phyloP scores from a whole-genome alignment of 1,140 invertebrate species.

The Cyrtorhinus lividipennis region DNA sequence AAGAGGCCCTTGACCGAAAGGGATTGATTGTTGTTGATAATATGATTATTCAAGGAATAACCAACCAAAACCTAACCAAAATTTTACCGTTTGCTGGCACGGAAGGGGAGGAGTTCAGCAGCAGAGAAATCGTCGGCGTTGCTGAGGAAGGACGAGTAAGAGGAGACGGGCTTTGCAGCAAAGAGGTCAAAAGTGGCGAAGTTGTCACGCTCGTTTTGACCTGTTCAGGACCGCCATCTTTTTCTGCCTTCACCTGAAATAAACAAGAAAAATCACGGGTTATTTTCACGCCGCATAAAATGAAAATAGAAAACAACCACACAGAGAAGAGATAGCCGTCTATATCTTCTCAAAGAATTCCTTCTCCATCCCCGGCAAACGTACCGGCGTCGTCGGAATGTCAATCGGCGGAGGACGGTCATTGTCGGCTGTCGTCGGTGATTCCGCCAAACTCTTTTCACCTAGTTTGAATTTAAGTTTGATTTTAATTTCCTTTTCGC shows the following conservation, averaged over 20 bases:
- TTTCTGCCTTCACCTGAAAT: slow-evolving; percentile 13
- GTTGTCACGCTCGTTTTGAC: slow-evolving; percentile 30
- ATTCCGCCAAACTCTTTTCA: slow-evolving; percentile 10
- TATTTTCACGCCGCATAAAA: no score
- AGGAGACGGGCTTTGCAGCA: slow-evolving; percentile 52
- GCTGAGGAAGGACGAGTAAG: slow-evolving; percentile 15
- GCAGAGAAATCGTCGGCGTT: slow-evolving; percentile 40
- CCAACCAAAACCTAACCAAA: not conserved
- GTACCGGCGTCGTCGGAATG: not conserved
- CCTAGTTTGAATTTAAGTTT: slow-evolving; percentile 15
- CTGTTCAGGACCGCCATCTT: not conserved
- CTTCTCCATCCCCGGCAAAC: no score
- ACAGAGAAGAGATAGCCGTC: no score
- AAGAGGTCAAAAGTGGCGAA: slow-evolving; percentile 65
- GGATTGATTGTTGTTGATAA: no score
- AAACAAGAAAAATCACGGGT: slow-evolving; percentile 12
- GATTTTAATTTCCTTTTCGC: slow-evolving; percentile 13
- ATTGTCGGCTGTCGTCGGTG: not conserved
- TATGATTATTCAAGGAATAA: no score
- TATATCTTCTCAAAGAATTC: no score
- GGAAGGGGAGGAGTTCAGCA: slow-evolving; percentile 37
- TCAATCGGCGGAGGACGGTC: not conserved
- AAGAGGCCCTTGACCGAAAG: no score
- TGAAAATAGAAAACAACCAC: no score
- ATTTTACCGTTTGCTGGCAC: slow-evolving; percentile 25